A percentile compares a stretch with the other conserved stretches of the same genome.
Conservation (phyloP, 1,140 invertebrate genomes). For the Trachymyrmex cornetzi region DNA sequence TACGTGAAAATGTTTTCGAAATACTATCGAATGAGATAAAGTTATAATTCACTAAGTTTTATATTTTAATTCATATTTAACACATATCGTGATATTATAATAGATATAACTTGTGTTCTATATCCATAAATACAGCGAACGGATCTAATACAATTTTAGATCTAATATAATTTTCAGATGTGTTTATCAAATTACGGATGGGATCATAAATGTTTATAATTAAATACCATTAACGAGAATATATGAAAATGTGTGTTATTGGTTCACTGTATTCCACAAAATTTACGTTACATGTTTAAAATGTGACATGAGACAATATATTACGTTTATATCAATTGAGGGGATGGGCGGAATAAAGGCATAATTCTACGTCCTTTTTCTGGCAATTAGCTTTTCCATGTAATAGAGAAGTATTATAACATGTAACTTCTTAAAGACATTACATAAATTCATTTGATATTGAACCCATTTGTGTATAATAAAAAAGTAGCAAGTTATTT, state of each 20-base stretch:
- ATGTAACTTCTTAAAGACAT: no score
- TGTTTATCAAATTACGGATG: slow-evolving; percentile 28
- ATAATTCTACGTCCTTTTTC: no score
- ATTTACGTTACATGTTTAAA: slow-evolving; percentile 19
- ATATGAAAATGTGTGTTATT: background rate
- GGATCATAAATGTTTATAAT: slow-evolving; percentile 18
- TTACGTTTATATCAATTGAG: slow-evolving; percentile 50
- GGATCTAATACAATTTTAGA: background rate
- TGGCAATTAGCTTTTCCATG: no score
- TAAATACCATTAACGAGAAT: slow-evolving; percentile 1
- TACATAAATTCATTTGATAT: no score
- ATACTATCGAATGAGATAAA: background rate
- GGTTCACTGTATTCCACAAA: background rate
- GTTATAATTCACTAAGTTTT: slow-evolving; percentile 1
- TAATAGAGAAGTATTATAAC: no score
- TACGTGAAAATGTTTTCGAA: slow-evolving; percentile 23
- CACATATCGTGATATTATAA: background rate
- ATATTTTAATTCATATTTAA: background rate
- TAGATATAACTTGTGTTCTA: background rate
- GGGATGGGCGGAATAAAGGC: no score
- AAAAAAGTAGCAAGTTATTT: no score
- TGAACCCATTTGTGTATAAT: no score
- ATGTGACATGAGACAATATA: background rate
- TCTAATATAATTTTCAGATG: slow-evolving; percentile 25
- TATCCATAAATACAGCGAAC: background rate